A percentile compares a stretch with the other conserved stretches of the same genome.
Evolutionary conservation across 2,113 vertebrate genomes (phyloP).

Genomic region (Pyrgilauda ruficollis): DNA sequence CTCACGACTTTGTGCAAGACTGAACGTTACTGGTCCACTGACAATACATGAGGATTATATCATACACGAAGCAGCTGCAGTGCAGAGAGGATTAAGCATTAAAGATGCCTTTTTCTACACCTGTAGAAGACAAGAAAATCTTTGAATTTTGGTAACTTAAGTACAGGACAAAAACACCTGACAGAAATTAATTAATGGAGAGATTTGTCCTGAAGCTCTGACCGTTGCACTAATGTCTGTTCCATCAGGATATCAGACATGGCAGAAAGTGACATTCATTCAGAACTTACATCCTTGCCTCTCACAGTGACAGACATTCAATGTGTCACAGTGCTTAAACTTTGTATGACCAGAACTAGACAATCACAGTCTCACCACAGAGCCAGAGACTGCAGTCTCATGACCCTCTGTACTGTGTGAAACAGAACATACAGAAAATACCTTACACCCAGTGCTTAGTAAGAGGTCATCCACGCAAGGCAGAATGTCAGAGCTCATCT

Average conservation of each 20-base stretch:
- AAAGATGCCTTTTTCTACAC: slow-evolving; percentile 57
- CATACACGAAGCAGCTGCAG: slow-evolving; percentile 55
- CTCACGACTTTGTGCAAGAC: slow-evolving; percentile 53
- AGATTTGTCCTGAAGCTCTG: background rate
- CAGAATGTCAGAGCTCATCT: background rate
- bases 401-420: background rate
- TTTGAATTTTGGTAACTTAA: background rate
- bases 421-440: background rate
- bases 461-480: background rate
- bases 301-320: background rate
- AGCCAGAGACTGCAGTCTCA: background rate
- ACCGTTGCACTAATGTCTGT: background rate
- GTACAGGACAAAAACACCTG: background rate
- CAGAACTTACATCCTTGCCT: background rate
- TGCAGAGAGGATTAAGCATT: slow-evolving; percentile 57
- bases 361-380: background rate
- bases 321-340: background rate
- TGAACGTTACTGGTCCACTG: slow-evolving; percentile 43
- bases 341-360: background rate
- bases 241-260: background rate
- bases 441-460: background rate
- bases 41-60: slow-evolving; percentile 58
- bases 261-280: background rate
- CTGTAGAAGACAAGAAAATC: slow-evolving; percentile 49
- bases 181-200: background rate